Conservation (phyloP, 2,888 invertebrate species). For the Mythimna impura region DNA sequence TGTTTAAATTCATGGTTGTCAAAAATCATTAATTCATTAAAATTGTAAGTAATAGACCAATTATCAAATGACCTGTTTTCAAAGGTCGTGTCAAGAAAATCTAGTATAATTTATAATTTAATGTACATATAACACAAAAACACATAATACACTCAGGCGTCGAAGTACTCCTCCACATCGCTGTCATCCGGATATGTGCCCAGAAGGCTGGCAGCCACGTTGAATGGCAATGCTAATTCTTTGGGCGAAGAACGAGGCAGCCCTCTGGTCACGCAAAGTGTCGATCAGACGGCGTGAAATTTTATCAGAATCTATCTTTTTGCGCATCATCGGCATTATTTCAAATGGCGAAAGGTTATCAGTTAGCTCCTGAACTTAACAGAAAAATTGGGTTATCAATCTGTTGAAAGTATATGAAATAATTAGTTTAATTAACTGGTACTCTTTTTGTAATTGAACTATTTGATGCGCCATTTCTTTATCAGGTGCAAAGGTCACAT, state of each 20-base stretch:
- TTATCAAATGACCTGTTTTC: background rate
- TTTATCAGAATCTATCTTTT: background rate
- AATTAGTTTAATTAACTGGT: constrained; percentile 10
- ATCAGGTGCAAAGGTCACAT: constrained; percentile 22
- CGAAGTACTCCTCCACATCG: too few relatives aligned
- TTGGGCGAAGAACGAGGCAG: too few relatives aligned
- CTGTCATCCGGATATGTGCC: too few relatives aligned
- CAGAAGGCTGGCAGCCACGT: too few relatives aligned
- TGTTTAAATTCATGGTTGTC: too few relatives aligned
- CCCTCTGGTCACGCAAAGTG: too few relatives aligned
- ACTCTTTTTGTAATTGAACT: background rate
- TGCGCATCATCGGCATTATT: background rate
- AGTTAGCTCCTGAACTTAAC: background rate
- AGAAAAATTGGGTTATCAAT: constrained; percentile 48
- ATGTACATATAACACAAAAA: too few relatives aligned
- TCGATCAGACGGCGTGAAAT: background rate
- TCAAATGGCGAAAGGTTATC: constrained; percentile 30
- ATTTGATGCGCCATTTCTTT: constrained; percentile 30
- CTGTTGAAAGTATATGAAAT: background rate
- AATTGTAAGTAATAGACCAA: too few relatives aligned
- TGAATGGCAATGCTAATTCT: too few relatives aligned
- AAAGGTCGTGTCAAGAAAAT: background rate
- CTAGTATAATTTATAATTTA: too few relatives aligned
- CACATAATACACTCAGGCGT: too few relatives aligned
- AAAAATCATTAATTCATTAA: too few relatives aligned